Base-by-base conservation (phyloP, 1,140 invertebrate genomes). In the Chlorops oryzae region DNA sequence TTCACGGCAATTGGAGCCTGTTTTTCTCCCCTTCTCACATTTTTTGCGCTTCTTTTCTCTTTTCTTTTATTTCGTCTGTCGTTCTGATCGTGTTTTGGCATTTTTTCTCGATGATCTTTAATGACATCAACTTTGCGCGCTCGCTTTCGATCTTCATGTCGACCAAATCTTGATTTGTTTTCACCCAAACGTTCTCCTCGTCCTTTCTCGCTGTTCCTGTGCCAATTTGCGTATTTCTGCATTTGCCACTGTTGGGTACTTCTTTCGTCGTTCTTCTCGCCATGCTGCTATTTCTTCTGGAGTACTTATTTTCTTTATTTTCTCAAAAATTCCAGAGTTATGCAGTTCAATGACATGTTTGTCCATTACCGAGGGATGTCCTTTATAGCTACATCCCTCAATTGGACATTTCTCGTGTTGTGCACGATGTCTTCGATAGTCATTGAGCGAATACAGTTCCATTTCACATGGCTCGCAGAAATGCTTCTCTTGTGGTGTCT, bases 301-400 rank as follows among this genome's bases (percentile, higher is more conserved):
- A 9, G 82, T 84, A 48, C 84, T 80, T 10, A 88, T 55, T 59
- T 82, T 81, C 59, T 80, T 81, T 45, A 92, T 84, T 73, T 80
- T 84, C 41, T 86, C 78, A 60, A 84, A 92, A 17, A 91, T 65
- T 13, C 89, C 88, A 21, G 82, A 83, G 17, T 75, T 75, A 72
- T 93, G 90, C 74, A 92, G 87, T 75, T 86, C 82, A 70, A 80
- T 74, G 54, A 89, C 81, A 62, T 93, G 90, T 58, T 84, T 83
- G 46, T 85, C 81, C 13, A 94, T 79, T 2, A 92, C 72, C 64
- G 84, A 84, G 9, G 85, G 80, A 69, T 90, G 81, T 15, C 87
- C 90, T 13, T 82, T 75, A 75, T 88, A 92, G 21, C 76, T 80
- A 63, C 90, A 93, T n/a, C 84, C 84, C 60, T 90, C 85, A 15